Evolutionary conservation across 1,140 invertebrate species (phyloP).

Genomic region (Bombus confusus): DNA sequence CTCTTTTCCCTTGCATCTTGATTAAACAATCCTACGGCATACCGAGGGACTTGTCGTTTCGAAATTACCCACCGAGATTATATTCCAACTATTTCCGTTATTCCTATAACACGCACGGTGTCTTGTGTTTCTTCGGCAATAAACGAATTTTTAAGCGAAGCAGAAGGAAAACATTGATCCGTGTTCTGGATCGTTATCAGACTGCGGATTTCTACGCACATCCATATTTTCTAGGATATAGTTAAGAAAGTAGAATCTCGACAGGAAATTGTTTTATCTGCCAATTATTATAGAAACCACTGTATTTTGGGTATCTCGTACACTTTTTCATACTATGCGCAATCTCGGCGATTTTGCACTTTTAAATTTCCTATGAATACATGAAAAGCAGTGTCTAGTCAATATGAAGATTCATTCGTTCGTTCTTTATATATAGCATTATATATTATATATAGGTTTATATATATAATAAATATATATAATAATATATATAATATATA

Average conservation of each 20-base stretch:
- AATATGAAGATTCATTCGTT: neutral
- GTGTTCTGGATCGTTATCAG: neutral
- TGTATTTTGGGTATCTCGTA: no score
- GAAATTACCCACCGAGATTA: conserved; percentile 8
- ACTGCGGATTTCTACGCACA: neutral
- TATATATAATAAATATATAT: no score
- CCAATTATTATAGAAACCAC: no score
- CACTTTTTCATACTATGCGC: no score
- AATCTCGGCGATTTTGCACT: no score
- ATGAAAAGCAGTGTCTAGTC: no score
- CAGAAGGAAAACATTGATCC: neutral
- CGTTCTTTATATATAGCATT: neutral
- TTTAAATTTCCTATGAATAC: no score
- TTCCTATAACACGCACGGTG: neutral
- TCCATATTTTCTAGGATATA: no score
- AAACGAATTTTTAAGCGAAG: neutral
- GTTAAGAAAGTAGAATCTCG: no score
- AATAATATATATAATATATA: no score
- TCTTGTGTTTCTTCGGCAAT: neutral
- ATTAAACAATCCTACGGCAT: conserved; percentile 25
- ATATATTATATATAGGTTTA: no score
- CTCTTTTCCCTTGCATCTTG: neutral
- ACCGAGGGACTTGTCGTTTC: neutral
- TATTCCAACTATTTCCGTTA: conserved; percentile 16
- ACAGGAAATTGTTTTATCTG: no score